Percentiles rank a stretch among this genome's conserved stretches.
phyloP scores from a whole-genome alignment of 1,140 invertebrate species.

The Anastrepha ludens region DNA sequence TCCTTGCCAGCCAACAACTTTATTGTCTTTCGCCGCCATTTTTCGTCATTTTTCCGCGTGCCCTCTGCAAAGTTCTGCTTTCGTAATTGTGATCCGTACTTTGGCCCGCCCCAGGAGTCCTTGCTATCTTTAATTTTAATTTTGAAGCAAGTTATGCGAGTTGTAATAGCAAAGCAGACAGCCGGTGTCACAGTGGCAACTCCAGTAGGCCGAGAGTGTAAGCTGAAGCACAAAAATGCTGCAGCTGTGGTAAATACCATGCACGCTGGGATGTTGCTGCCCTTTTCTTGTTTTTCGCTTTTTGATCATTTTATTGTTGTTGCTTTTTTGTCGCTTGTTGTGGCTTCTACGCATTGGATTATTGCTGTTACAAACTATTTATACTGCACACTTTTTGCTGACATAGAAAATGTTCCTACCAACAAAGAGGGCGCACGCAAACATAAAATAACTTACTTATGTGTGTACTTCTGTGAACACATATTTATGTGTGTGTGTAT shows the following conservation, averaged over 20 bases:
- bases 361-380: background rate
- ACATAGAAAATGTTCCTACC: background rate
- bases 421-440: background rate
- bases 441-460: background rate
- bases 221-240: background rate
- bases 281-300: background rate
- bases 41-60: background rate
- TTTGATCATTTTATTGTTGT: background rate
- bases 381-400: background rate
- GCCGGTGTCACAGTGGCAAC: background rate
- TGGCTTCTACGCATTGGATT: background rate
- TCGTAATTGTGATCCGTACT: slow-evolving; percentile 34
- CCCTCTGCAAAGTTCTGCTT: background rate
- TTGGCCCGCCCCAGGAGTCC: background rate
- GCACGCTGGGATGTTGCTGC: background rate
- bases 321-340: background rate
- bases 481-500: background rate
- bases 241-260: background rate
- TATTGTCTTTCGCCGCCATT: slow-evolving; percentile 17
- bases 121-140: slow-evolving; percentile 4
- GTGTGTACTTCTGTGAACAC: background rate
- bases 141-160: background rate
- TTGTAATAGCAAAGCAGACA: background rate
- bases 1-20: background rate
- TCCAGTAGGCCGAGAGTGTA: background rate